These are phyloP conservation scores for Ptyas mucosa DNA, from an alignment of 2,113 vertebrate genomes.

Conservation along the genomic window DNA sequence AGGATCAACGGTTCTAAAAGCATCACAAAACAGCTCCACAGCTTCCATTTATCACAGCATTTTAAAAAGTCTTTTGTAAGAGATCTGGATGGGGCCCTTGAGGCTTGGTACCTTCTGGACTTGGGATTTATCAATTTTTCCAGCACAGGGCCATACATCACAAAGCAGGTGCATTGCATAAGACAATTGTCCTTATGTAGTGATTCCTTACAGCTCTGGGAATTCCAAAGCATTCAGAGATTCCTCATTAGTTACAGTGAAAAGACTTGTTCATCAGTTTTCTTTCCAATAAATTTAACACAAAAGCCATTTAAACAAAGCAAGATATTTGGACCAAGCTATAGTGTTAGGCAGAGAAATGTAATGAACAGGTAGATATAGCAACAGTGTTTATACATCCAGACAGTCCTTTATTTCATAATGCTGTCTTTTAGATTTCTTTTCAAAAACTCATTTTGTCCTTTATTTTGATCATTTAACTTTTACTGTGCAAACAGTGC, in stretches of 20 bases:
- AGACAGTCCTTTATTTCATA: not conserved
- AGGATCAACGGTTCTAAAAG: not conserved
- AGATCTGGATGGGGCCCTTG: not conserved
- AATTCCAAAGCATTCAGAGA: not conserved
- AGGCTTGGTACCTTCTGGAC: not conserved
- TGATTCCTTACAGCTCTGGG: not conserved
- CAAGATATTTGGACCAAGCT: not conserved
- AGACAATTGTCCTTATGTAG: not conserved
- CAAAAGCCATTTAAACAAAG: not conserved
- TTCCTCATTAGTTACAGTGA: not conserved
- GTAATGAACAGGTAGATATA: not conserved
- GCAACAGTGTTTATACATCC: not conserved
- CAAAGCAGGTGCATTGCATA: not conserved
- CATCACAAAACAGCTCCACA: not conserved
- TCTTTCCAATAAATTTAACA: not conserved
- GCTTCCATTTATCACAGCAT: not conserved
- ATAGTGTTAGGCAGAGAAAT: not conserved
- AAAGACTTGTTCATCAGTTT: not conserved
- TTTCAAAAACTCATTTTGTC: not conserved
- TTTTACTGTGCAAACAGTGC: not conserved
- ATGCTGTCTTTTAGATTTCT: not conserved
- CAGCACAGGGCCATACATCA: not conserved
- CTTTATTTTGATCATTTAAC: not conserved
- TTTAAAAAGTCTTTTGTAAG: not conserved
- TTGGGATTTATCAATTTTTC: not conserved